Evolutionary conservation across 2,113 vertebrate genomes (phyloP), one percentile per base, ranked within the genome.

Genomic region (Sarotherodon lohbergeri): DNA sequence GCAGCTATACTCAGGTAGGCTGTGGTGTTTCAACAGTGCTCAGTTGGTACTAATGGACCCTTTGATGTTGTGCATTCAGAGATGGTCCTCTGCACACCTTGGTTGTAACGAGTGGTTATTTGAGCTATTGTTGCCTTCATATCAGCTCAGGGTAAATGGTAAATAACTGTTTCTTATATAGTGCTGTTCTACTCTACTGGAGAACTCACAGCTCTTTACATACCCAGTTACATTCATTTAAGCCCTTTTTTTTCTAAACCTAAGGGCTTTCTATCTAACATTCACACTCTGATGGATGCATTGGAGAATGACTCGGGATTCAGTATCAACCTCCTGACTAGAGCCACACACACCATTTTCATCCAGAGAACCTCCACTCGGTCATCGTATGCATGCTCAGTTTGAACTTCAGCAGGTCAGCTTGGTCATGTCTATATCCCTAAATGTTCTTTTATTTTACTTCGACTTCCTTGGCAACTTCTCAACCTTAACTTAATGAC

Each of bases 341-440:
- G 29, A 34, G 59, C 59, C 29, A 63, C 16, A 59, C 14, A 2
- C 27, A 63, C 2, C 5, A 6, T 63, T 3, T 63, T 19, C 59
- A 34, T 63, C 16, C 29, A 61, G 29, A 61, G 59, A 34, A 61
- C 59, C 29, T 34, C 16, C 59, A 63, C 29, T 9, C 2, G 11
- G 16, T 16, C 1, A 63, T 34, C 5, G 1, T 34, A 32, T 63
- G 0, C 59, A 1, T 36, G 61, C 61, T 66, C 32, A 36, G 61
- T 66, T 36, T 66, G 61, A 66, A 66, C 32, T 63, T 63, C 59
- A 63, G 17, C 59, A 63, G 17, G 61, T 66, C 32, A 36, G 36
- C 59, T 36, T 63, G 17, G 36, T 34, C 57, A 34, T 19, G 61
- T 66, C 61, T 36, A 3, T 36, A n/a, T 34, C 17, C 17, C 9